These are phyloP conservation scores for Epinotia bilunana DNA, from an alignment of 2,888 invertebrate species.

Conservation along the genomic window DNA sequence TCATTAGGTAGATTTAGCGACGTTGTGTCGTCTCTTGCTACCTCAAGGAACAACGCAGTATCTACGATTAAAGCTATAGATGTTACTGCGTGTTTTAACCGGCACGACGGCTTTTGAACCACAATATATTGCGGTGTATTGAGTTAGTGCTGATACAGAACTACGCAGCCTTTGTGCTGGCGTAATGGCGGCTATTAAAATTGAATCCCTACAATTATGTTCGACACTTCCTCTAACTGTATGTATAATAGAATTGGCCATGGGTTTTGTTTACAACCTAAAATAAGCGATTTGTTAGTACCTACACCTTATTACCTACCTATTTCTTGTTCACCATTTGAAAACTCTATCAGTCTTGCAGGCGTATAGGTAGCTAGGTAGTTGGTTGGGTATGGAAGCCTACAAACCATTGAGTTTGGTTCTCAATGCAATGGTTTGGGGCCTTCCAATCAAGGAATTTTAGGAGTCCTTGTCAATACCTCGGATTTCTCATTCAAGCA, in stretches of 20 bases:
- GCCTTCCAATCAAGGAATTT: not conserved
- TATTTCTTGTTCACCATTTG: no score
- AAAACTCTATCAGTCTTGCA: no score
- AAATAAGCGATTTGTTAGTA: not conserved
- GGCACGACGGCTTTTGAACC: conserved; percentile 2
- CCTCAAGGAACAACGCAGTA: not conserved
- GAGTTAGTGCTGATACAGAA: conserved; percentile 4
- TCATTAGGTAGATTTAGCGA: conserved; percentile 33
- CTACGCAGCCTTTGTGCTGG: conserved; percentile 8
- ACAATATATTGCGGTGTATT: conserved; percentile 12
- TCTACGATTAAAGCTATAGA: not conserved
- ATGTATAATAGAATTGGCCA: conserved; percentile 25
- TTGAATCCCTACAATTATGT: conserved; percentile 24
- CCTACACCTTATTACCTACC: no score
- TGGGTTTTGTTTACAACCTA: conserved; percentile 11
- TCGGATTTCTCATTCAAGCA: no score
- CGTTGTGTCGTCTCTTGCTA: conserved; percentile 15
- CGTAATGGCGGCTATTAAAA: conserved; percentile 26
- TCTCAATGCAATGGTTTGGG: not conserved
- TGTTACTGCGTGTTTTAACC: not conserved
- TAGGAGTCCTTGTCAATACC: not conserved
- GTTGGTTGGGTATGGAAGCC: not conserved
- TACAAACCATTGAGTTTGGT: no score
- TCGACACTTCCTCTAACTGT: conserved; percentile 26
- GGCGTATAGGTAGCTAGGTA: not conserved